phyloP scores from a whole-genome alignment of 2,797 vertebrate species.

The Pseudochaenichthys georgianus region DNA sequence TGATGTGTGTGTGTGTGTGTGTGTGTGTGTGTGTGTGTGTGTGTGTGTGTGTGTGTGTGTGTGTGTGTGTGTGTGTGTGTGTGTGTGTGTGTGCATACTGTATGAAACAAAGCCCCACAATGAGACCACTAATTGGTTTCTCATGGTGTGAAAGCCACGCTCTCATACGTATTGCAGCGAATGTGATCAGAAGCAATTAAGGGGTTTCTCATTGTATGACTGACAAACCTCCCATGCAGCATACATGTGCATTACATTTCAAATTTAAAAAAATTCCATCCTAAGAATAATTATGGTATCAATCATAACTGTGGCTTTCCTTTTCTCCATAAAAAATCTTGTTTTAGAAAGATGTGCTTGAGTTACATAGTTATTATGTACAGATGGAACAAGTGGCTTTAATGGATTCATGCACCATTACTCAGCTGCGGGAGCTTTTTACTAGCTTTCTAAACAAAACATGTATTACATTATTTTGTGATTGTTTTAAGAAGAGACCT shows the following conservation, averaged over 20 bases:
- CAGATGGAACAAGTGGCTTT: constrained; percentile 27
- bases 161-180: constrained; percentile 28
- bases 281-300: not conserved
- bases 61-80: constrained; percentile 22
- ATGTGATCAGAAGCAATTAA: constrained; percentile 49
- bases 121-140: constrained; percentile 59
- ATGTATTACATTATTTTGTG: constrained; percentile 1
- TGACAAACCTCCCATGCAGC: constrained; percentile 1
- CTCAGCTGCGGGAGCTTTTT: constrained; percentile 33
- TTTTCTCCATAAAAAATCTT: not conserved
- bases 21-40: no score
- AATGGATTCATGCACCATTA: constrained; percentile 33
- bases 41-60: no score
- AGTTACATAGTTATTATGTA: constrained; percentile 21
- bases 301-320: not conserved
- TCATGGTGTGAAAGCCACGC: constrained; percentile 36
- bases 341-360: not conserved
- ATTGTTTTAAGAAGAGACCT: constrained; percentile 24
- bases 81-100: constrained; percentile 25
- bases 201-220: constrained; percentile 25
- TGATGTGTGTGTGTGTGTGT: no score
- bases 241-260: constrained; percentile 8
- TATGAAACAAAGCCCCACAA: constrained; percentile 43
- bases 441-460: not conserved
- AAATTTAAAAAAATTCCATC: not conserved